phyloP scores from a whole-genome alignment of 2,888 invertebrate species.

The Habrosyne pyritoides region DNA sequence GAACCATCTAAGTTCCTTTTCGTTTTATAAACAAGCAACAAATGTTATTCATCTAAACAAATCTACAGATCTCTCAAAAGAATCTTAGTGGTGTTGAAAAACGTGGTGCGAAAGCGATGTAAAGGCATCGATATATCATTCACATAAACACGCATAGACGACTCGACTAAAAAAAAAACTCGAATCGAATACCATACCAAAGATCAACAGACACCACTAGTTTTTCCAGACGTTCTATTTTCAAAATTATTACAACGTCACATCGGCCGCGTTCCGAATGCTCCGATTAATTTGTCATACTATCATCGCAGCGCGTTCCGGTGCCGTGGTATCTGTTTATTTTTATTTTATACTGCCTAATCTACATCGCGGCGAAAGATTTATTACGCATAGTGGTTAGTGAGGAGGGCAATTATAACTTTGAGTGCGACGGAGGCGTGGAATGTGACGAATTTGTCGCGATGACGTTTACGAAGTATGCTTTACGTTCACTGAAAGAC shows the following conservation, averaged over 20 bases:
- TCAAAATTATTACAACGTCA: slow-evolving; percentile 56
- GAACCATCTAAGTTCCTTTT: not conserved
- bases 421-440: slow-evolving; percentile 39
- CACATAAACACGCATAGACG: not conserved
- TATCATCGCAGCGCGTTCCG: slow-evolving; percentile 54
- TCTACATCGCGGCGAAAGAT: slow-evolving; percentile 59
- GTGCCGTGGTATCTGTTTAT: slow-evolving; percentile 39
- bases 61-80: not conserved
- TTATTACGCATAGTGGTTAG: slow-evolving; percentile 52
- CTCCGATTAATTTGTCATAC: slow-evolving; percentile 68
- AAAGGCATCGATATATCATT: not conserved
- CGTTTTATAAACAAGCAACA: not conserved
- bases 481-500: slow-evolving; percentile 2
- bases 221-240: slow-evolving; percentile 57
- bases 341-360: slow-evolving; percentile 57
- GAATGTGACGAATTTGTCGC: slow-evolving; percentile 50
- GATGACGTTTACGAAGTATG: slow-evolving; percentile 8
- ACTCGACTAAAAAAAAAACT: not conserved
- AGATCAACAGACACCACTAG: slow-evolving; percentile 17
- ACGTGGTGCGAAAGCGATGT: slow-evolving; percentile 1
- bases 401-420: slow-evolving; percentile 52
- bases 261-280: slow-evolving; percentile 36
- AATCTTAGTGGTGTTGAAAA: not conserved
- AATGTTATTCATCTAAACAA: not conserved
- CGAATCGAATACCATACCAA: not conserved